phyloP scores from a whole-genome alignment of 2,113 vertebrate species.

The Paramisgurnus dabryanus region DNA sequence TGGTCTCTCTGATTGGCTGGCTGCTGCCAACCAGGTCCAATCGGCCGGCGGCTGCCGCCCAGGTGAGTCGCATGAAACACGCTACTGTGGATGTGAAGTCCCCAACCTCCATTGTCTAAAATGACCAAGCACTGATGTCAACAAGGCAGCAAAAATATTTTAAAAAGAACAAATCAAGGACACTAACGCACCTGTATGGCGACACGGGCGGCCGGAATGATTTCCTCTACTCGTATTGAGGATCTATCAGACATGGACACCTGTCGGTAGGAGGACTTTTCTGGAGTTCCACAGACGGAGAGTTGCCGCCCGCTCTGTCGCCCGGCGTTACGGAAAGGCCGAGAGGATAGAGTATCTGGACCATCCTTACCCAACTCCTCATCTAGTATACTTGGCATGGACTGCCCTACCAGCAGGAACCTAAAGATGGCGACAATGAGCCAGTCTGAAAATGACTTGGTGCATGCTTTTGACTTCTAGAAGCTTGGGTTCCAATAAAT shows the following conservation, averaged over 20 bases:
- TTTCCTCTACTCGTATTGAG: conserved; percentile 96
- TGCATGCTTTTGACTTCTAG: too few species aligned
- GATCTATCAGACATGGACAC: conserved; percentile 95
- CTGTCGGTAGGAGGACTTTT: conserved; percentile 93
- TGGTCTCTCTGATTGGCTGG: conserved; percentile 94
- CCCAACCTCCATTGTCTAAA: conserved; percentile 94
- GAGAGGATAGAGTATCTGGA: conserved; percentile 88
- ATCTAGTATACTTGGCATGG: conserved; percentile 88
- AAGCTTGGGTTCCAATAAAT: too few species aligned
- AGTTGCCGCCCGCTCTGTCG: conserved; percentile 87
- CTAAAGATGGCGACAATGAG: conserved; percentile 66
- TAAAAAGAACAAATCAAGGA: background rate
- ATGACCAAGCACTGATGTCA: background rate
- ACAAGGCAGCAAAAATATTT: background rate
- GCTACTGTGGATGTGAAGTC: conserved; percentile 97
- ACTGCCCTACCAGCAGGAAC: conserved; percentile 95
- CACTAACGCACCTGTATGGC: conserved; percentile 86
- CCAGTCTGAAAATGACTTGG: background rate
- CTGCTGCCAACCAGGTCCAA: conserved; percentile 95
- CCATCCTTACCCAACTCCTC: conserved; percentile 91
- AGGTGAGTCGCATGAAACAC: conserved; percentile 96
- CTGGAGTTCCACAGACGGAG: conserved; percentile 93
- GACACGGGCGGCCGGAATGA: conserved; percentile 94
- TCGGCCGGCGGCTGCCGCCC: conserved; percentile 95
- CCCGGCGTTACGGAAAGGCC: conserved; percentile 90